phyloP scores from a whole-genome alignment of 2,113 vertebrate genomes.

The Syngnathoides biaculeatus region DNA sequence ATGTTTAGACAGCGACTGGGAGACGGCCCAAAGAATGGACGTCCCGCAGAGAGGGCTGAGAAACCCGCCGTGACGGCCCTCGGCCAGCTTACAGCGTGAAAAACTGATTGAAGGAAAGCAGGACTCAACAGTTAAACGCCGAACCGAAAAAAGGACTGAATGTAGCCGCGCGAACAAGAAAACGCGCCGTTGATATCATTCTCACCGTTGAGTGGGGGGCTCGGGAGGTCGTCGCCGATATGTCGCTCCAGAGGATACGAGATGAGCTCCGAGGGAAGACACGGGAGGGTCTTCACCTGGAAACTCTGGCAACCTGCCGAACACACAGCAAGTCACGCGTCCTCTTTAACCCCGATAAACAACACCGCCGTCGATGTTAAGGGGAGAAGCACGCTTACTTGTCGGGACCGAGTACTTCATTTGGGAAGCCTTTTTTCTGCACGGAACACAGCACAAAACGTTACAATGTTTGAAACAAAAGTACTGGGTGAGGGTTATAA shows the following conservation, averaged over 20 bases:
- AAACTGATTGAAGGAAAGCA: slow-evolving; percentile 20
- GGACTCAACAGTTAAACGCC: slow-evolving; percentile 7
- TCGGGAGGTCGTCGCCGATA: slow-evolving; percentile 58
- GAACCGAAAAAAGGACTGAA: neutral
- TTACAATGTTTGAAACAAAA: neutral
- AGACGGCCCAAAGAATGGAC: slow-evolving; percentile 59
- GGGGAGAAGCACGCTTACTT: slow-evolving; percentile 49
- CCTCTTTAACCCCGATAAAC: slow-evolving; percentile 6
- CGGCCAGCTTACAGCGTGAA: slow-evolving; percentile 2
- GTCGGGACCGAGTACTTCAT: slow-evolving; percentile 64
- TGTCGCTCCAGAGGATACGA: slow-evolving; percentile 67
- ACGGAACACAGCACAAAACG: slow-evolving; percentile 4
- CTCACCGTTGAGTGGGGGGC: slow-evolving; percentile 75
- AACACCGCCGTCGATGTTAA: neutral
- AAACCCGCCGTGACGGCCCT: slow-evolving; percentile 33
- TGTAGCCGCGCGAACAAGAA: neutral
- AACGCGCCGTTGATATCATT: neutral
- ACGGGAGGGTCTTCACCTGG: slow-evolving; percentile 61
- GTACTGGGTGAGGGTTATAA: too few species aligned
- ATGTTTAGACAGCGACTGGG: slow-evolving; percentile 71
- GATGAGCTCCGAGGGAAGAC: slow-evolving; percentile 58
- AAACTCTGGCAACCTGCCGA: slow-evolving; percentile 57
- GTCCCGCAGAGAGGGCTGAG: slow-evolving; percentile 52
- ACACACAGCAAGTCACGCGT: slow-evolving; percentile 18
- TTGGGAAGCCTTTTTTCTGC: slow-evolving; percentile 62